Conservation (phyloP, 2,797 vertebrate species). For the Catamblyrhynchus diadema region DNA sequence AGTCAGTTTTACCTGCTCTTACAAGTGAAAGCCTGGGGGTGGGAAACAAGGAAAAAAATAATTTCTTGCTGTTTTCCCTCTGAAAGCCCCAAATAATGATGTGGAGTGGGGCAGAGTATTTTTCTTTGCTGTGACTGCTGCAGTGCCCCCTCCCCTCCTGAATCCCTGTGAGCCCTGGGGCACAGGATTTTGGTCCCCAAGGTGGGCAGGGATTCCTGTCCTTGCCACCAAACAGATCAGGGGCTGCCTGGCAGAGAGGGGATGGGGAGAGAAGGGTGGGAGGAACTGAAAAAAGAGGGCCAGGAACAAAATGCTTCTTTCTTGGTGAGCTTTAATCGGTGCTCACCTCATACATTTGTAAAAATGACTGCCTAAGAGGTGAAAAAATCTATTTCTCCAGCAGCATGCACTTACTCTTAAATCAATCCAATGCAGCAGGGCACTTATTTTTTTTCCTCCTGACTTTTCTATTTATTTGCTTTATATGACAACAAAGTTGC, state of each 20-base stretch:
- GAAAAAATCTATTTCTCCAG: constrained; percentile 62
- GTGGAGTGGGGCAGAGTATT: background rate
- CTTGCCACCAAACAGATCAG: background rate
- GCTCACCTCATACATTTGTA: constrained; percentile 57
- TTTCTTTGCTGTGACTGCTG: background rate
- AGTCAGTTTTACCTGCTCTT: background rate
- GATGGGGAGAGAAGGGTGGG: background rate
- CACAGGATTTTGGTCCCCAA: background rate
- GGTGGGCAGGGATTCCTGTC: background rate
- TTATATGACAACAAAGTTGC: constrained; percentile 52
- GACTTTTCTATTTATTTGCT: constrained; percentile 61
- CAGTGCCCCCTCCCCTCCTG: rapidly evolving
- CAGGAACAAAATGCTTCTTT: background rate
- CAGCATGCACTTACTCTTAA: constrained; percentile 63
- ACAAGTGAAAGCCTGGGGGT: background rate
- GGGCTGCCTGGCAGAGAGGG: background rate
- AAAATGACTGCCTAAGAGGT: constrained; percentile 63
- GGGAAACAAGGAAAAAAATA: background rate
- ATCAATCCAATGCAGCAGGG: constrained; percentile 70
- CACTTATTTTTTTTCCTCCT: background rate
- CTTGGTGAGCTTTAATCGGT: background rate
- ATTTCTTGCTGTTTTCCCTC: background rate
- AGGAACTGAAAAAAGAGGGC: background rate
- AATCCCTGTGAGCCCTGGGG: rapidly evolving
- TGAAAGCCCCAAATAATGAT: background rate